Percentiles rank a stretch among this genome's conserved stretches.
Evolutionary conservation across 2,113 vertebrate species (phyloP).

Genomic region (Solenodon paradoxus): DNA sequence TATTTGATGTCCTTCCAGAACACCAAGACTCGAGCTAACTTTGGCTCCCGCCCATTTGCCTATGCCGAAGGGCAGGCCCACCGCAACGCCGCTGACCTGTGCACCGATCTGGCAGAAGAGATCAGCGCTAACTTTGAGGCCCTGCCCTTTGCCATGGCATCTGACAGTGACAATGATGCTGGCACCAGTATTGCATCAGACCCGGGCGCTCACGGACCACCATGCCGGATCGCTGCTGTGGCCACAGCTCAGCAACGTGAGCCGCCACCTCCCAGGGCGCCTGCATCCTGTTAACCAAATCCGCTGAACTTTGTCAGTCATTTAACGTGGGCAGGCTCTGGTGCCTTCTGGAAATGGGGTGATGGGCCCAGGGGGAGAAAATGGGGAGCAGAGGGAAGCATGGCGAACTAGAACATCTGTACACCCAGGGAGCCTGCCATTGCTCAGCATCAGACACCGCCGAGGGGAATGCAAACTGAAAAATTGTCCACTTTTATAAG

Average conservation of each 20-base stretch:
- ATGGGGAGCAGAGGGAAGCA: not conserved
- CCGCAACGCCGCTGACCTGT: conserved; percentile 95
- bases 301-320: not conserved
- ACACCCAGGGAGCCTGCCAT: not conserved
- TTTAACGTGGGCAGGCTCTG: not conserved
- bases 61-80: conserved; percentile 97
- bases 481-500: not conserved
- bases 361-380: not conserved
- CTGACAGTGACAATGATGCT: conserved; percentile 97
- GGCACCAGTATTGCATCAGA: conserved; percentile 96
- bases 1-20: conserved; percentile 83
- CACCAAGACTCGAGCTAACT: conserved; percentile 97
- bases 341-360: not conserved
- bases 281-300: fast-evolving
- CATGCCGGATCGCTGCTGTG: conserved; percentile 94
- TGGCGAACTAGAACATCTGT: not conserved
- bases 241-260: conserved; percentile 94
- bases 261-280: not conserved
- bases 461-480: not conserved
- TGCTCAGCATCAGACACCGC: not conserved
- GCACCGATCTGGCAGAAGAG: conserved; percentile 96
- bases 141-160: conserved; percentile 97
- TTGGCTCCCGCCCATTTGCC: conserved; percentile 93
- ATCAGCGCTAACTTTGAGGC: conserved; percentile 99
- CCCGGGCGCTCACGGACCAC: conserved; percentile 93